A percentile compares a stretch with the other conserved stretches of the same genome.
Evolutionary conservation across 2,888 invertebrate genomes (phyloP).

Genomic region (Nomada fucata): DNA sequence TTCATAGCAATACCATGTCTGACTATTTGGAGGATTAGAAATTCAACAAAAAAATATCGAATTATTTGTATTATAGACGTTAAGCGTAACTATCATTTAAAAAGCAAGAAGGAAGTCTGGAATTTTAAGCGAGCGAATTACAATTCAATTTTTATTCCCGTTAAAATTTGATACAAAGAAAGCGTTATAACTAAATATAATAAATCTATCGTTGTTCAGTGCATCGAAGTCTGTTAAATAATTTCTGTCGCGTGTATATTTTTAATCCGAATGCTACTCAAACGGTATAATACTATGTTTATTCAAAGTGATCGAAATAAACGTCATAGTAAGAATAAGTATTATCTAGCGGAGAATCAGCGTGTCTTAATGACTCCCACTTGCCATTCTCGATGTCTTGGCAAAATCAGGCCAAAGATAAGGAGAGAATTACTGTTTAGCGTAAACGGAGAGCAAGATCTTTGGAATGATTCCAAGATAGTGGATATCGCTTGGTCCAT

Average conservation of each 20-base stretch:
- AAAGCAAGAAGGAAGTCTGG: no score
- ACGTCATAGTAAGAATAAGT: background rate
- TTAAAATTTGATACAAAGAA: no score
- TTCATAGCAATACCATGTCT: background rate
- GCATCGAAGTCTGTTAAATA: no score
- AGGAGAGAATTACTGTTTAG: conserved; percentile 30
- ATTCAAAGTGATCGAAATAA: no score
- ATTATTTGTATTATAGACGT: background rate
- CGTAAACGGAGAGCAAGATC: conserved; percentile 26
- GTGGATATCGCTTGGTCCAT: conserved; percentile 29
- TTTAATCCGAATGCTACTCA: no score
- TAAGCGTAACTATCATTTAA: no score
- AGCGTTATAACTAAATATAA: no score
- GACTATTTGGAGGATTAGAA: background rate
- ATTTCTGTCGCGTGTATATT: no score
- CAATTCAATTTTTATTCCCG: no score
- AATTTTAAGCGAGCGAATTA: no score
- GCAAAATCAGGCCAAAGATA: conserved; percentile 40
- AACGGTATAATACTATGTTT: no score
- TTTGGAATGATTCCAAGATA: conserved; percentile 56
- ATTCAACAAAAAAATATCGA: background rate
- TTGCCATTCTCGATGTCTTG: background rate
- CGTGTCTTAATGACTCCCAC: background rate
- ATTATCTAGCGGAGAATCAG: background rate
- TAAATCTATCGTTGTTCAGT: no score